Evolutionary conservation across 1,140 invertebrate species (phyloP).

Genomic region (Orius laevigatus): DNA sequence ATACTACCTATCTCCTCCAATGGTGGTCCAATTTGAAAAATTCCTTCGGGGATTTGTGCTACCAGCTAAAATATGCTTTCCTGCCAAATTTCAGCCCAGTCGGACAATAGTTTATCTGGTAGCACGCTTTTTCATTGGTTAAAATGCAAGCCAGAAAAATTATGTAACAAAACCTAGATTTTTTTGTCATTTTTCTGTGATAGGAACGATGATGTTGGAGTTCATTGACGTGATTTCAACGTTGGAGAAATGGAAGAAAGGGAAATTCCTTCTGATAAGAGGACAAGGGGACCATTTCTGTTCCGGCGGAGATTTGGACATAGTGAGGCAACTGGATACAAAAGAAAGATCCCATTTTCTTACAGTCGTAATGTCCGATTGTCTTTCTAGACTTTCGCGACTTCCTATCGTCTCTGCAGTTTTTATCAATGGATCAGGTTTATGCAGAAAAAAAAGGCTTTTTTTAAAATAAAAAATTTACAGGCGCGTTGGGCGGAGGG

Average conservation of each 20-base stretch:
- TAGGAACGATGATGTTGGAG: slow-evolving; percentile 42
- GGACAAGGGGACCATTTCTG: slow-evolving; percentile 34
- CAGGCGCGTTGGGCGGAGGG: slow-evolving; percentile 37
- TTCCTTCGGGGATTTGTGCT: no score
- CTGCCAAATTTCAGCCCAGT: no score
- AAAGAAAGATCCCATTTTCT: slow-evolving; percentile 30
- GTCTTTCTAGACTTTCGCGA: slow-evolving; percentile 27
- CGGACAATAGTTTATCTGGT: no score
- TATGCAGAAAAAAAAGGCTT: neutral
- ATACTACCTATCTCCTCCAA: neutral
- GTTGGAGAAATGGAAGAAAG: slow-evolving; percentile 32
- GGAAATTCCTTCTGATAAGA: slow-evolving; percentile 35
- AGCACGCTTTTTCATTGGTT: no score
- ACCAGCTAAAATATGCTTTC: no score
- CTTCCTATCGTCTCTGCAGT: slow-evolving; percentile 36
- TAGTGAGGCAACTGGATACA: slow-evolving; percentile 26
- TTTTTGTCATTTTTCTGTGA: slow-evolving; percentile 17
- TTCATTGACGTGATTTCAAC: slow-evolving; percentile 28
- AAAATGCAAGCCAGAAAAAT: no score
- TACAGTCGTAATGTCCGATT: slow-evolving; percentile 33
- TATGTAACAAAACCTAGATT: no score
- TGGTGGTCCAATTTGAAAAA: no score
- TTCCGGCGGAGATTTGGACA: slow-evolving; percentile 38
- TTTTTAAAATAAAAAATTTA: neutral
- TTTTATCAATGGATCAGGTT: slow-evolving; percentile 31